A percentile compares a stretch with the other conserved stretches of the same genome.
Evolutionary conservation across 2,797 vertebrate genomes (phyloP).

Genomic region (Mormyrus proboscirostris): DNA sequence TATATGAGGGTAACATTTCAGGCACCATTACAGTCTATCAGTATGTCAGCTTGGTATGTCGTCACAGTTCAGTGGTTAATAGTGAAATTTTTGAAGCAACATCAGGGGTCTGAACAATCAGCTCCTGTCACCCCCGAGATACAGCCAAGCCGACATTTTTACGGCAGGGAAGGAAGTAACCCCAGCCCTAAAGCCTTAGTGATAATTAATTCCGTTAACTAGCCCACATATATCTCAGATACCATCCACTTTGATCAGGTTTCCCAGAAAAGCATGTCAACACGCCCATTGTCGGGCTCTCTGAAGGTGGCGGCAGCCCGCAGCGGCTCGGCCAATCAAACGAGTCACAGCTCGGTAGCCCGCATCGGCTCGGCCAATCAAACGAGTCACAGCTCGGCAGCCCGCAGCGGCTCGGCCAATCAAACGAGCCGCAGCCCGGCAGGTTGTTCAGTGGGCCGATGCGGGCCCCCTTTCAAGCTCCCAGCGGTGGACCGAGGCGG

Average conservation of each 20-base stretch:
- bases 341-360: not conserved
- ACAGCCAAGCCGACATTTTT: not conserved
- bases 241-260: constrained; percentile 19
- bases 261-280: constrained; percentile 4
- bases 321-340: not conserved
- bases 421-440: not conserved
- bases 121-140: not conserved
- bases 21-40: not conserved
- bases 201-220: not conserved
- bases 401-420: not conserved
- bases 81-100: not conserved
- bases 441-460: not conserved
- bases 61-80: not conserved
- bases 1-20: not conserved
- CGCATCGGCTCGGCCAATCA: too few species aligned
- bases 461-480: not conserved
- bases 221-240: not conserved
- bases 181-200: not conserved
- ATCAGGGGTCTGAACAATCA: not conserved
- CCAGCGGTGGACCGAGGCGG: not conserved
- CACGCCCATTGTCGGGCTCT: not conserved
- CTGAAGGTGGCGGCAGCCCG: not conserved
- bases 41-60: not conserved
- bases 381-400: too few species aligned
- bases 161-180: not conserved